Base-by-base conservation (phyloP, 2,888 invertebrate species). In the Stratiomys singularior region DNA sequence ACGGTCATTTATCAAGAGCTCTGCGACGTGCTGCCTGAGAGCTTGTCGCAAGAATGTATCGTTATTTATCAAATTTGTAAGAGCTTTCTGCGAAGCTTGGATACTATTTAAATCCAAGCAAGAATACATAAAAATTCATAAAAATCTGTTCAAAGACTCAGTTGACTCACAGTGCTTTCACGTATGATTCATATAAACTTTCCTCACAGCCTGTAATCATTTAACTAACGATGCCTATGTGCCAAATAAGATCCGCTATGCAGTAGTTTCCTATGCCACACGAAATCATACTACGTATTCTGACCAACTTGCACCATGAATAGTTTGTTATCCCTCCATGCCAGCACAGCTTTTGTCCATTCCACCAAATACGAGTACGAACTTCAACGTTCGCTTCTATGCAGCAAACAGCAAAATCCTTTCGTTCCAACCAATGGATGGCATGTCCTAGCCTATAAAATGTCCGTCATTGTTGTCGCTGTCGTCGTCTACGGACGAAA, bases 211-310 rank as follows among this genome's bases (percentile, higher is more conserved):
- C 64, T 64, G 64, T 64, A 15, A 27, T 30, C 7, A 25, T 25
- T 30, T 18, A 1, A 23, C 11, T 47, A 71, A 18, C 25, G 15
- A 25, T 25, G 47, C n/a, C 23, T 52, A 9, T 37, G 71, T 71
- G 71, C 71, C 71, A 71, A 71, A 47, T 52, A 47, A 37, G 47
- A 52, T 47, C 71, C 27, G 71, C 71, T 71, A 71, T 71, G 71
- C 71, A 52, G 71, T 71, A 71, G 47, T 71, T 71, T 52, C 13
- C 27, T 52, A 64, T 23, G 28, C 71, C 52, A 47, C 47, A 52
- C 28, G 71, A 71, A 67, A 67, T 44, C 44, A 30, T 44, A 1
- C 15, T 37, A 44, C 37, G 37, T 37, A 37, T 37, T 67, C 44
- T 37, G 18, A 46, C 71, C 23, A 67, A 23, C 47, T 44, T 52